Conservation (phyloP, 2,888 invertebrate species). For the Xestia c-nigrum region DNA sequence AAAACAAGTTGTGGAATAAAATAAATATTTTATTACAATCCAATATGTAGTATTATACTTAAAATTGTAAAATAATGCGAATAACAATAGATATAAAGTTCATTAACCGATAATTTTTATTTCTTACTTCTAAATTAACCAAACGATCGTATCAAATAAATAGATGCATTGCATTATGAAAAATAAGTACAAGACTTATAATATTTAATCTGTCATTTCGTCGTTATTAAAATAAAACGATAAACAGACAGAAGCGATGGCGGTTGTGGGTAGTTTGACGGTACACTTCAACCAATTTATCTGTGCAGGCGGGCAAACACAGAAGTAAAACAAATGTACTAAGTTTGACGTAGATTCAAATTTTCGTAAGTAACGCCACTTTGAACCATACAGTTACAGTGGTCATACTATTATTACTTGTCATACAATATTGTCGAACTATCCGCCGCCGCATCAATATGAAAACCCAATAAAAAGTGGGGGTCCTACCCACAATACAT, state of each 20-base stretch:
- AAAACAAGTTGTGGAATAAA: slow-evolving; percentile 50
- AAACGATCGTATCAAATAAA: slow-evolving; percentile 33
- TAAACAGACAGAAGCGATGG: neutral
- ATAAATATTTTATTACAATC: slow-evolving; percentile 64
- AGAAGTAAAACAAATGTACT: too few relatives aligned
- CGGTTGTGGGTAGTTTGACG: neutral
- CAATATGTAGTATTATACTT: slow-evolving; percentile 45
- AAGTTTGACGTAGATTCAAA: too few relatives aligned
- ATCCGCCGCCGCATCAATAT: neutral
- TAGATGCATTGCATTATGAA: slow-evolving; percentile 22
- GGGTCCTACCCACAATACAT: slow-evolving; percentile 13
- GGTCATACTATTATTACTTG: neutral
- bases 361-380: too few relatives aligned
- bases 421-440: neutral
- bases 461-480: slow-evolving; percentile 13
- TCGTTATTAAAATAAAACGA: neutral
- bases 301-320: too few relatives aligned
- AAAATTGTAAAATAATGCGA: slow-evolving; percentile 53
- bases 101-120: slow-evolving; percentile 7
- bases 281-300: neutral
- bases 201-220: slow-evolving; percentile 13
- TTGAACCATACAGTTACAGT: too few relatives aligned
- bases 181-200: neutral
- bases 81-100: slow-evolving; percentile 45
- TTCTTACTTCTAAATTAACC: slow-evolving; percentile 40